Base-by-base conservation (phyloP, 2,113 vertebrate species). In the Nematolebias whitei region DNA sequence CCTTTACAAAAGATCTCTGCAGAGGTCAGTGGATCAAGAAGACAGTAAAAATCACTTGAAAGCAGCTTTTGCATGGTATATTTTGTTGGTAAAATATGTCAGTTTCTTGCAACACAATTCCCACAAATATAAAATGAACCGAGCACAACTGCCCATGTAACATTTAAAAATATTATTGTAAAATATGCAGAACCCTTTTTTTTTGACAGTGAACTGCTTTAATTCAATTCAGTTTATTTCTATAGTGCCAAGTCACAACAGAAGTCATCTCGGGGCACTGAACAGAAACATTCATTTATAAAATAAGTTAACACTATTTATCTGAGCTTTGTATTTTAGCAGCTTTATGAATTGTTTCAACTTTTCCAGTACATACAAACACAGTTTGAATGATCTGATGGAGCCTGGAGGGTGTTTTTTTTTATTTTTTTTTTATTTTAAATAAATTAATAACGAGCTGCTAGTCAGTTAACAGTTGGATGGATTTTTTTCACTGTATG, bases 11-110 rank as follows among this genome's bases (percentile, higher is more conserved):
- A 63, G 47, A 29, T 63, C 48, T 65, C 58, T 44, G 26, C 12
- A 29, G 63, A 76, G 40, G 75, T 83, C 72, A 68, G 44, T 9
- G 39, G 67, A 74, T 67, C 71, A 72, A 66, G 22, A 32, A 52
- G 45, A 72, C 22, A 26, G 47, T 16, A 13, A 44, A 63, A 69
- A 57, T 62, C 0, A 38, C 23, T 38, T 49, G 23, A 67, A 68
- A n/a, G 40, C 22, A 54, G 12, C n/a, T 63, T 29, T 47, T 49
- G 48, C 1, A 18, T 26, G 10, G 56, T 56, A 23, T 35, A 38
- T 60, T 63, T 13, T 20, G 29, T 18, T 19, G 29, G 11, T 11
- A 16, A n/a, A n/a, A 32, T 52, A 1, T 18, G 24, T 15, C 50
- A 32, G 24, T 9, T 52, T 9, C 18, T 15, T 24, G 14, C 23